Percentiles rank a stretch among this genome's conserved stretches.
Conservation (phyloP, 2,113 vertebrate genomes). For the Peucedramus taeniatus region DNA sequence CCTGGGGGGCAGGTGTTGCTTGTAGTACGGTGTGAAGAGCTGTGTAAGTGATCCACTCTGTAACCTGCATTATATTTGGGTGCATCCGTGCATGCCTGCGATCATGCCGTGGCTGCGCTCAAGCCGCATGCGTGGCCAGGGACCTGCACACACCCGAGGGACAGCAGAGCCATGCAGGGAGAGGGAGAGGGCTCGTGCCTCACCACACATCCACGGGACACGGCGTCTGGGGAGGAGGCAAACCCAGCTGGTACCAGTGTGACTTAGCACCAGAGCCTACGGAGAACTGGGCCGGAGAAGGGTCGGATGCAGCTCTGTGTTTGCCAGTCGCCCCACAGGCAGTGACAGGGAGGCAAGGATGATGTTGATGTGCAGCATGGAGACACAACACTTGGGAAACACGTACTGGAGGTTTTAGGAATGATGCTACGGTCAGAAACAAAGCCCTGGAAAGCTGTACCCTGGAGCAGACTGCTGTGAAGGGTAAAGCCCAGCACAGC, state of each 20-base stretch:
- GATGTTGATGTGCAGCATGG: not conserved
- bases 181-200: not conserved
- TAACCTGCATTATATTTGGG: rapidly evolving
- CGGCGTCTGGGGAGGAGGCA: rapidly evolving
- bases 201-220: rapidly evolving
- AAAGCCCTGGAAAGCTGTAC: not conserved
- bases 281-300: not conserved
- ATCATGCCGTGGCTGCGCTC: not conserved
- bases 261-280: rapidly evolving
- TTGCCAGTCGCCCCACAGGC: not conserved
- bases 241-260: not conserved
- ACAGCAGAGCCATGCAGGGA: not conserved
- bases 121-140: not conserved
- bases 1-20: not conserved
- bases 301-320: rapidly evolving
- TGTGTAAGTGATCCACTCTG: rapidly evolving
- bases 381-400: not conserved
- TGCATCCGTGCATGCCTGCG: not conserved
- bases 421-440: not conserved
- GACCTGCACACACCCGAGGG: rapidly evolving
- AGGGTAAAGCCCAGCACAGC: not conserved
- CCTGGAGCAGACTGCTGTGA: not conserved
- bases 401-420: not conserved
- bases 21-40: rapidly evolving
- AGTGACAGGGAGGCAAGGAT: not conserved